Evolutionary conservation across 2,797 vertebrate genomes (phyloP), one percentile per base, ranked within the genome.

Genomic region (Thaleichthys pacificus): DNA sequence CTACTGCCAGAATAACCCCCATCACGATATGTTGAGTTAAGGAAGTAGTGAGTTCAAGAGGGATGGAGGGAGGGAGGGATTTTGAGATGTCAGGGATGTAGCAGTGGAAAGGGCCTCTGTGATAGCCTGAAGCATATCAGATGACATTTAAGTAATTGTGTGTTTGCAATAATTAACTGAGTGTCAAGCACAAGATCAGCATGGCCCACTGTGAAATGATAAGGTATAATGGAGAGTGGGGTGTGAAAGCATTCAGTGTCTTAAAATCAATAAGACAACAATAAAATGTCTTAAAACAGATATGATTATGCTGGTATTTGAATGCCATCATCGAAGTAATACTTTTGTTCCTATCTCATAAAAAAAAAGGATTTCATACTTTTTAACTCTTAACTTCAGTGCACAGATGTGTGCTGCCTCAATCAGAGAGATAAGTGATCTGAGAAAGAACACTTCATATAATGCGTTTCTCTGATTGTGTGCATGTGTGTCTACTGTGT

Each of bases 361-460:
- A n/a, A 14, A 24, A 24, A 24, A 35, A 42, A 15, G 5, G 62
- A 11, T 9, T 6, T 64, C 32, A 17, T 17, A 17, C 17, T 64
- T 35, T 19, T 32, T 21, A 7, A 64, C 62, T n/a, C 15, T 32
- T 30, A 35, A 63, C 5, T 32, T 24, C 42, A 14, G 35, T 65
- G 63, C 32, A 65, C 19, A 32, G 63, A 6, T 42, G 61, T 63
- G 28, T 62, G 61, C 61, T 30, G 30, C 28, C 61, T 65, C 35
- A 65, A 65, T 24, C 64, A 22, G 35, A 66, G 17, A 24, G 42
- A 8, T 38, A 9, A 66, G 38, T 66, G 38, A 66, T 24, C 30
- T 49, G 35, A 42, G 64, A 24, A 60, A 60, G 21, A n/a, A 17
- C 15, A 57, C 30, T 15, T 62, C 26, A 32, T 28, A 28, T 15